A percentile compares a stretch with the other conserved stretches of the same genome.
phyloP scores from a whole-genome alignment of 2,888 invertebrate genomes.

The Acanthopleura granulata region DNA sequence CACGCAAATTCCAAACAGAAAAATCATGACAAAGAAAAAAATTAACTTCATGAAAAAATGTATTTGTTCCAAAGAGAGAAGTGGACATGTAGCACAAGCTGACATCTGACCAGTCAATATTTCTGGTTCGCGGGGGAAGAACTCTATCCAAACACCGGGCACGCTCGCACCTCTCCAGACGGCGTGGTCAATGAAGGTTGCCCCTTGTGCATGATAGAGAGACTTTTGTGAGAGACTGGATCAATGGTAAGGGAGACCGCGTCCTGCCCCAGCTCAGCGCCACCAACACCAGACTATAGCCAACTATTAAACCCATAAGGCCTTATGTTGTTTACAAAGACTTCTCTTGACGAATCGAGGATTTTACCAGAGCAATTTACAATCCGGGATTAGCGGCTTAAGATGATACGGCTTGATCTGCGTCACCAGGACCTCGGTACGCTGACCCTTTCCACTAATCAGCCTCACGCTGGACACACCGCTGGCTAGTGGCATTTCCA shows the following conservation, averaged over 20 bases:
- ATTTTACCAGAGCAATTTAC: background rate
- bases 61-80: no score
- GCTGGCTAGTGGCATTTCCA: no score
- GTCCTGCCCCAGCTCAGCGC: background rate
- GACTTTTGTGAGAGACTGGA: background rate
- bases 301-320: constrained; percentile 4
- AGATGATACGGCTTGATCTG: background rate
- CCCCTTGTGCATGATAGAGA: background rate
- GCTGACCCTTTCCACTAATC: no score
- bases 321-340: background rate
- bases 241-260: background rate
- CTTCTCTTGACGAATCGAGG: background rate
- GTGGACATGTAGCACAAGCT: background rate
- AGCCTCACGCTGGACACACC: no score
- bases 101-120: constrained; percentile 4
- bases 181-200: background rate
- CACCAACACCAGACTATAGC: background rate
- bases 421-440: no score
- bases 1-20: no score
- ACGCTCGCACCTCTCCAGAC: background rate
- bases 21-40: no score
- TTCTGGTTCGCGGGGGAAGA: background rate
- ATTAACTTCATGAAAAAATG: no score
- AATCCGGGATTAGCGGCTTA: background rate
- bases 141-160: background rate